Evolutionary conservation across 2,113 vertebrate genomes (phyloP).

Genomic region (Caranx melampygus): DNA sequence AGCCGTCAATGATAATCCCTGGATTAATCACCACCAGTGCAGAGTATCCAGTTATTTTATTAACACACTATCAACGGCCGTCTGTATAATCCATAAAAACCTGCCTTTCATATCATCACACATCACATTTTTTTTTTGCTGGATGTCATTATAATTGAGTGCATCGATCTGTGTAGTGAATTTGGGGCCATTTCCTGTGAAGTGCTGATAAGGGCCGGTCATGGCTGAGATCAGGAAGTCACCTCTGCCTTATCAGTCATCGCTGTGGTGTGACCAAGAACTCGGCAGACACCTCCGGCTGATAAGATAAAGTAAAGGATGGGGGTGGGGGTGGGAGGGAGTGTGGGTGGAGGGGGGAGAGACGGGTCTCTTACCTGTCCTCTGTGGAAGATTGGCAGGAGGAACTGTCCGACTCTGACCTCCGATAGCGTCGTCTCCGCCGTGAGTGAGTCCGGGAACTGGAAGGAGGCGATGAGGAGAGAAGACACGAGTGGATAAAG

Average conservation of each 20-base stretch:
- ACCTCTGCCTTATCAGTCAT: slow-evolving; percentile 82
- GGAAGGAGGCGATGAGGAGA: slow-evolving; percentile 56
- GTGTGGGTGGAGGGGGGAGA: neutral
- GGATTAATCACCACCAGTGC: slow-evolving; percentile 7
- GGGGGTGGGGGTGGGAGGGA: neutral
- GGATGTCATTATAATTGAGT: slow-evolving; percentile 54
- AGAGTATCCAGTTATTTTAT: neutral
- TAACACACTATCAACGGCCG: neutral
- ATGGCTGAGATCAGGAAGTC: slow-evolving; percentile 67
- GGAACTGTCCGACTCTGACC: slow-evolving; percentile 86
- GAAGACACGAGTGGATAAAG: slow-evolving; percentile 27
- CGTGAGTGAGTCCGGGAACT: slow-evolving; percentile 89
- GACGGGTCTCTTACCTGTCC: slow-evolving; percentile 85
- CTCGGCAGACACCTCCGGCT: slow-evolving; percentile 51
- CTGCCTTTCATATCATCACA: slow-evolving; percentile 26
- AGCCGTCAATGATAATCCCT: neutral
- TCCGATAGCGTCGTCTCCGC: slow-evolving; percentile 83
- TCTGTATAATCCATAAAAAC: slow-evolving; percentile 27
- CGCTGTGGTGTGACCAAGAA: slow-evolving; percentile 57
- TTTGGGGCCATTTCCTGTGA: slow-evolving; percentile 69
- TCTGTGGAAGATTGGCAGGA: slow-evolving; percentile 84
- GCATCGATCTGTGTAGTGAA: slow-evolving; percentile 68
- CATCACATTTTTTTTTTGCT: neutral
- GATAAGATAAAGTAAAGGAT: slow-evolving; percentile 72
- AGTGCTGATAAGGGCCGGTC: slow-evolving; percentile 68